phyloP scores from a whole-genome alignment of 1,140 invertebrate species.

The Pemphigus obesinymphae region DNA sequence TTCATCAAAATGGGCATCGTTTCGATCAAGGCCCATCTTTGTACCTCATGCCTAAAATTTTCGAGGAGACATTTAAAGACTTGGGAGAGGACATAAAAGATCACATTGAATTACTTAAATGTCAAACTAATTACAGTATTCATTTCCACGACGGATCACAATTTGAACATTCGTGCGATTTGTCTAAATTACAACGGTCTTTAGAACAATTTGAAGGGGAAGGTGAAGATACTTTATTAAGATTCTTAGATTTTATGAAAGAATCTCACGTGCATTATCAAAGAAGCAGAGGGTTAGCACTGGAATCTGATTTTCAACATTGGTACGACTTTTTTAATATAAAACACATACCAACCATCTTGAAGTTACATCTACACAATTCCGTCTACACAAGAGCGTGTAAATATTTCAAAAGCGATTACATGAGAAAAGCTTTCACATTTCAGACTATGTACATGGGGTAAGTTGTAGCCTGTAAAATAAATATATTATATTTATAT shows the following conservation, averaged over 20 bases:
- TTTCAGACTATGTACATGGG: background rate
- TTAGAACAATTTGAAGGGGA: background rate
- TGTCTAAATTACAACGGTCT: background rate
- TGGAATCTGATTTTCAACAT: background rate
- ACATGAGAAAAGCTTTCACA: background rate
- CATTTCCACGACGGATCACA: background rate
- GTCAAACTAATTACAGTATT: background rate
- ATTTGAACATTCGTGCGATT: background rate
- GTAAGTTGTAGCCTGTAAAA: background rate
- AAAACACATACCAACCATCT: background rate
- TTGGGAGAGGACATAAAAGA: background rate
- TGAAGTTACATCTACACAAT: background rate
- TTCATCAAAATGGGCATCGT: background rate
- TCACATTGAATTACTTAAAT: background rate
- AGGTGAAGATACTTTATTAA: background rate
- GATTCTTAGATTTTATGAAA: background rate
- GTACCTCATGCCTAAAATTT: conserved; percentile 4
- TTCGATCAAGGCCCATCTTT: conserved; percentile 5
- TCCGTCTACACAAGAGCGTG: background rate
- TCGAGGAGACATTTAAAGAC: background rate
- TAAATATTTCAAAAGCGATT: background rate
- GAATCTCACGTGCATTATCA: background rate
- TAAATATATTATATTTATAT: background rate
- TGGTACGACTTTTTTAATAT: background rate
- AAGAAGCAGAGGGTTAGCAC: background rate